Base-by-base conservation (phyloP, 2,113 vertebrate species). In the Rhombomys opimus region DNA sequence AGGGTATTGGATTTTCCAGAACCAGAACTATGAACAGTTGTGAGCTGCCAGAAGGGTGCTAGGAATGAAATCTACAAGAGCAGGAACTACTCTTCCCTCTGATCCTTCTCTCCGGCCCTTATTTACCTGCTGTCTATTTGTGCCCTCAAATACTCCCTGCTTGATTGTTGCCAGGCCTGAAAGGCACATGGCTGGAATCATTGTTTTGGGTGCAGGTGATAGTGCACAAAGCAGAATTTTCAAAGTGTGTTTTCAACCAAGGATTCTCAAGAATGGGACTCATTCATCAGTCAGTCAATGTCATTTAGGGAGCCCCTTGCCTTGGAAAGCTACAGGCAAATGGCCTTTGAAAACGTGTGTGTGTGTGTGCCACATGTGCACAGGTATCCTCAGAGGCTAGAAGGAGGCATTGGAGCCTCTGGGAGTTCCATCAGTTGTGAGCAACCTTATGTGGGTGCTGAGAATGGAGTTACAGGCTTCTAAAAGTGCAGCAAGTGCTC, bases 211-310 rank as follows among this genome's bases (percentile, higher is more conserved):
- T 89, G 67, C 61, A 87, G 11, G 52, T n/a, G 81, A 41, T 20
- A 38, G 32, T 76, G 91, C 73, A 54, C 84, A 93, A 92, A 96
- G 46, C 46, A 46, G 57, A n/a, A 35, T 90, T 25, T 65, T 92
- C 80, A 91, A 78, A 78, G 90, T 57, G 46, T 38, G 68, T 94
- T 93, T 25, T 90, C 85, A 87, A 54, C 77, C n/a, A 38, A 57
- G 80, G 67, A 0, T n/a, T 70, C n/a, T 87, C 75, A 23, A 75
- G 46, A 90, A 18, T 0, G 1, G 6, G 9, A 13, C 6, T 57
- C 7, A 61, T 9, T 57, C 7, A 61, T 9, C 86, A 73, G 23
- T 59, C 46, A 87, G 68, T 65, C 73, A 77, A 57, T 17, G 32
- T 61, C 70, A 11, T 18, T 17, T 73, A 23, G 18, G 32, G 12